These are phyloP conservation scores for Percopsis transmontana DNA, from an alignment of 2,113 vertebrate species.

Conservation along the genomic window DNA sequence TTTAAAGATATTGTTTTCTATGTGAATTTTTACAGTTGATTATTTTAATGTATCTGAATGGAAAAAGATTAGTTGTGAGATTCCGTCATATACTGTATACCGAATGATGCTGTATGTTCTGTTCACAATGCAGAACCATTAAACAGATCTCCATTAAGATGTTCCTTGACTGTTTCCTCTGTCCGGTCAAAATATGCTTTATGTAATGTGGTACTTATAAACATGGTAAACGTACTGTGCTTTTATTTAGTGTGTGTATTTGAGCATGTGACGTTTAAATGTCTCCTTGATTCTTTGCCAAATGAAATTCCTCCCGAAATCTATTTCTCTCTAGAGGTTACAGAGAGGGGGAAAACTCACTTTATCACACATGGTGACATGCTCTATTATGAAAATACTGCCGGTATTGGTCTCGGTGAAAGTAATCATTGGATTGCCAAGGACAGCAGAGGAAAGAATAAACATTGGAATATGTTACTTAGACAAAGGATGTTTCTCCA, in stretches of 20 bases:
- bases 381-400: slow-evolving; percentile 25
- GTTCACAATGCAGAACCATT: slow-evolving; percentile 68
- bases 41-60: slow-evolving; percentile 73
- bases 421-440: slow-evolving; percentile 23
- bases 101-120: slow-evolving; percentile 59
- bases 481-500: slow-evolving; percentile 17
- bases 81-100: slow-evolving; percentile 43
- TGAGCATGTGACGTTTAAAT: neutral
- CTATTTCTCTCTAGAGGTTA: neutral
- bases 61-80: slow-evolving; percentile 34
- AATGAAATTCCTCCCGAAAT: slow-evolving; percentile 22
- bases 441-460: slow-evolving; percentile 44
- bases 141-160: slow-evolving; percentile 66
- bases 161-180: slow-evolving; percentile 16
- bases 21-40: slow-evolving; percentile 72
- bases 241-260: slow-evolving; percentile 2
- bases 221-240: neutral
- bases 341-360: neutral
- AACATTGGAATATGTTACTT: slow-evolving; percentile 40
- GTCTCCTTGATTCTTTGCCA: slow-evolving; percentile 12
- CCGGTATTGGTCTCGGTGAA: slow-evolving; percentile 15
- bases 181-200: neutral
- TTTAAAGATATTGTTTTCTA: slow-evolving; percentile 66
- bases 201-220: neutral
- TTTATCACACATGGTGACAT: slow-evolving; percentile 35